Evolutionary conservation across 2,888 invertebrate genomes (phyloP).

Genomic region (Dryadula phaetusa): DNA sequence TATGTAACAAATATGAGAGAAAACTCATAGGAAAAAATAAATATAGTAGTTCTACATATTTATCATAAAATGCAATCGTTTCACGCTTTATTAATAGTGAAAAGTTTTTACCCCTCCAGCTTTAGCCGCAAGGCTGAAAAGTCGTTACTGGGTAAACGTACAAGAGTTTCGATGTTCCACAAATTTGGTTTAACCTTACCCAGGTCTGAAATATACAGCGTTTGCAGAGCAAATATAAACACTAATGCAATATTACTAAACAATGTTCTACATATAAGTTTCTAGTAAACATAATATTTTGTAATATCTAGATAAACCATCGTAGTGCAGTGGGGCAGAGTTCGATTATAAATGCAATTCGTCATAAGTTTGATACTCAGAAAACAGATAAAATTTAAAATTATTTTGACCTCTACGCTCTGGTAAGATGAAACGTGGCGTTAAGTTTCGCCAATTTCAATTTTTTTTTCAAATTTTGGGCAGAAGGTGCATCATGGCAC

Average conservation of each 20-base stretch:
- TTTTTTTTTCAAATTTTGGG: no score
- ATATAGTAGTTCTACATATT: no score
- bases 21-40: no score
- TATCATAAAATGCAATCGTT: background rate
- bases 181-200: conserved; percentile 28
- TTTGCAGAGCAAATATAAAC: conserved; percentile 2
- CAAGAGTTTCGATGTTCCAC: conserved; percentile 28
- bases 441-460: no score
- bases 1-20: no score
- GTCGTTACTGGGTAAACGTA: conserved; percentile 29
- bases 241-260: background rate
- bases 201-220: conserved; percentile 23
- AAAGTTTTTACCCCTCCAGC: background rate
- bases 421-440: no score
- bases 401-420: no score
- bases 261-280: background rate
- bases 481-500: no score
- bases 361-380: no score
- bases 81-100: conserved; percentile 1
- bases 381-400: no score
- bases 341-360: no score
- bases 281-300: background rate
- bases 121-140: conserved; percentile 36
- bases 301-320: background rate
- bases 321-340: no score